Base-by-base conservation (phyloP, 2,797 vertebrate genomes). In the Centropyge bicolor region DNA sequence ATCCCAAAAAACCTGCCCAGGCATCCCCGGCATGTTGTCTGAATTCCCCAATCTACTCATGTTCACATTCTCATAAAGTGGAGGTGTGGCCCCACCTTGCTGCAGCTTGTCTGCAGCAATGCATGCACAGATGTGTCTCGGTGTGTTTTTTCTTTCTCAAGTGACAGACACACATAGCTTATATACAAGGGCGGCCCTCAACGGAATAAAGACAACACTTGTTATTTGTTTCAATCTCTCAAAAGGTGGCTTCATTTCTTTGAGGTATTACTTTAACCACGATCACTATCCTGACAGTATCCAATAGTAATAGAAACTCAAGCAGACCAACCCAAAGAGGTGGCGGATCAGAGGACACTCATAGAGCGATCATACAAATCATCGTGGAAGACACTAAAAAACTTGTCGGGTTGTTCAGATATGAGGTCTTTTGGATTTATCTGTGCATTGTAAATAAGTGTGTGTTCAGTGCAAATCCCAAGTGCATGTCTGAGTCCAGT, bases 1-100 rank as follows among this genome's bases (percentile, higher is more conserved):
- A 91, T 83, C 90, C 84, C 72, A 70, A 79, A 31, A 90, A 92
- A 93, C 94, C 90, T 95, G 94, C 84, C 88, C 87, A 91, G 92
- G 92, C 92, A 94, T 95, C 92, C 91, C 83, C 31, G 76, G 88
- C 78, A 91, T 91, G 93, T 89, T 86, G 84, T 85, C 91, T 78
- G 84, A 93, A 94, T 92, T 93, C 88, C 84, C 85, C 65, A 71
- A 82, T 81, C 76, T 85, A 85, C 87, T 90, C 81, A 62, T 75
- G 81, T 86, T 87, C 85, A 72, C 84, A 78, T 77, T 85, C 86
- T 87, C 85, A 78, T 83, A 80, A 86, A 88, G 80, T 38, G 64
- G 75, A 92, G 87, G 87, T 85, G 91, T 81, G 88, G 86, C 72
- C 83, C 55, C 81, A 74, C 90, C 86, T 85, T 91, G 90, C 89